phyloP scores from a whole-genome alignment of 1,140 invertebrate species.

The Panulirus ornatus region DNA sequence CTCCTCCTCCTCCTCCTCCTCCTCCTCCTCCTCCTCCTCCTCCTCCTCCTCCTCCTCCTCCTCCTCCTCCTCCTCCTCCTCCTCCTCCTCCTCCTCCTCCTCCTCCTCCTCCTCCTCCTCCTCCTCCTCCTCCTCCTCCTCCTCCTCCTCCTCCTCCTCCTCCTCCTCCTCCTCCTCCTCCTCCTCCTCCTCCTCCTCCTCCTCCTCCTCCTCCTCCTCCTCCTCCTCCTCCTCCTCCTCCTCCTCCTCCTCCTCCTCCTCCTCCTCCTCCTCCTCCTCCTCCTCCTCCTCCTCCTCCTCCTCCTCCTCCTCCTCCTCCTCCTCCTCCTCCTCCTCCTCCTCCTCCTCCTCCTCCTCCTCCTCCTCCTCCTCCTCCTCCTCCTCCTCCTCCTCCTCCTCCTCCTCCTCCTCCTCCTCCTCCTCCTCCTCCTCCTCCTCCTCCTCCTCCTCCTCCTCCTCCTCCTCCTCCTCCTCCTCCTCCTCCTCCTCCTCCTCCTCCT shows the following conservation, averaged over 20 bases:
- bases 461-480: background rate
- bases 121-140: background rate
- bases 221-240: background rate
- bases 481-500: background rate
- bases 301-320: background rate
- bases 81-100: background rate
- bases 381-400: background rate
- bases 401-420: background rate
- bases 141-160: background rate
- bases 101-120: background rate
- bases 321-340: background rate
- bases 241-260: background rate
- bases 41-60: background rate
- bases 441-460: background rate
- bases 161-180: background rate
- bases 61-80: slow-evolving; percentile 21
- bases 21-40: background rate
- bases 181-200: background rate
- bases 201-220: background rate
- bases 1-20: background rate
- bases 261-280: background rate
- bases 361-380: background rate
- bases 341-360: background rate
- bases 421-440: background rate
- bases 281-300: background rate